Evolutionary conservation across 2,113 vertebrate species (phyloP).

Genomic region (Aythya baeri): DNA sequence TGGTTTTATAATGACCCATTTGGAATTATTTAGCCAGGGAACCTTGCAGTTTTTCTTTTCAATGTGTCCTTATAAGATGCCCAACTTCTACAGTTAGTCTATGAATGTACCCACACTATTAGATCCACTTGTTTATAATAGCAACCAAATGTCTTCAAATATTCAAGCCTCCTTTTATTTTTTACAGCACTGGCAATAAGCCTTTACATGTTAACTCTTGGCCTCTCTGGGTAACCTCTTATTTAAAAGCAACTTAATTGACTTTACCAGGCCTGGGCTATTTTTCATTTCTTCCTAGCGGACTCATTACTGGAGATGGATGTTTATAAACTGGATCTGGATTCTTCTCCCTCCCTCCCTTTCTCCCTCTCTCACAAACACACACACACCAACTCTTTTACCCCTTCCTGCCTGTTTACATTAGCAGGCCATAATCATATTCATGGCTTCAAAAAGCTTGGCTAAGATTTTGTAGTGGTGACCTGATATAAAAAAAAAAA

Average conservation of each 20-base stretch:
- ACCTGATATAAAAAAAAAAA: neutral
- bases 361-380: neutral
- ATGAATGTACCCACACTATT: conserved; percentile 61
- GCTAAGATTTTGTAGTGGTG: neutral
- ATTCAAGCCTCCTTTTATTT: conserved; percentile 61
- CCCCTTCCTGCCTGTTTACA: conserved; percentile 60
- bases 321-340: conserved; percentile 54
- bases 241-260: conserved; percentile 68
- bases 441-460: neutral
- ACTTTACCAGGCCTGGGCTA: conserved; percentile 61
- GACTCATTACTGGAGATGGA: conserved; percentile 52
- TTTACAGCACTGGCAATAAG: conserved; percentile 43
- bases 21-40: conserved; percentile 73
- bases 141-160: conserved; percentile 76
- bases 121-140: conserved; percentile 74
- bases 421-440: conserved; percentile 30
- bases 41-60: conserved; percentile 58
- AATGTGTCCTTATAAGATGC: conserved; percentile 61
- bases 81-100: conserved; percentile 58
- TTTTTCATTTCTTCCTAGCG: conserved; percentile 62
- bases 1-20: conserved; percentile 71
- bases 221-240: conserved; percentile 65
- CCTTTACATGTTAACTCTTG: conserved; percentile 59
- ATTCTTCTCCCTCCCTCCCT: conserved; percentile 24
- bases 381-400: neutral